phyloP scores from a whole-genome alignment of 1,140 invertebrate species.

The Drosophila gunungcola region DNA sequence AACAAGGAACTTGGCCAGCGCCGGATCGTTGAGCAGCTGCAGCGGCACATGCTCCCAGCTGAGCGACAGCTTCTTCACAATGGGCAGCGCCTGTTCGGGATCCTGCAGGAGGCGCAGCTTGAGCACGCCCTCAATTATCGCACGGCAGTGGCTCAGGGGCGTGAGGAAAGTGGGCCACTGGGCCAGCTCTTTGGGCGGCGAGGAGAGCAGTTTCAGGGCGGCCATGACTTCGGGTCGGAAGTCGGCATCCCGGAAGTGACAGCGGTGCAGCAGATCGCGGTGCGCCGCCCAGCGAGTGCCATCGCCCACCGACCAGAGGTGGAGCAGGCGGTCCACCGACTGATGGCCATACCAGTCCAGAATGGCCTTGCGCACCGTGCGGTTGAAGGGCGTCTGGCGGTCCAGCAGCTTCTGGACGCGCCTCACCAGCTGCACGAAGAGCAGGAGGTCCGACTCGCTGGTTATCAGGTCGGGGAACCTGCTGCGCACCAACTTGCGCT shows the following conservation, averaged over 20 bases:
- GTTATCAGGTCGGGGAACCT: conserved; percentile 42
- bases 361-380: conserved; percentile 69
- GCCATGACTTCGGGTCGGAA: conserved; percentile 35
- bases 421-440: conserved; percentile 61
- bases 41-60: conserved; percentile 63
- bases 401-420: conserved; percentile 49
- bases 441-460: conserved; percentile 59
- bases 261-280: conserved; percentile 54
- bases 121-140: conserved; percentile 38
- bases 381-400: conserved; percentile 51
- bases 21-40: conserved; percentile 23
- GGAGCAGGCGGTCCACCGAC: conserved; percentile 44
- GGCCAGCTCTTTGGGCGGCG: conserved; percentile 19
- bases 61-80: conserved; percentile 43
- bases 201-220: conserved; percentile 41
- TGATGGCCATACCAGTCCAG: conserved; percentile 64
- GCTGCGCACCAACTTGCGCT: conserved; percentile 48
- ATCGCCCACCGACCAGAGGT: conserved; percentile 57
- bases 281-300: conserved; percentile 32
- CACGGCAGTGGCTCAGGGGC: conserved; percentile 24
- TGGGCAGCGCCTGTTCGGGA: conserved; percentile 35
- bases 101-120: conserved; percentile 45
- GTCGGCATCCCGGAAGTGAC: conserved; percentile 45
- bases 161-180: conserved; percentile 45
- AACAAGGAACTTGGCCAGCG: conserved; percentile 43